Conservation (phyloP, 2,888 invertebrate species). For the Mimachlamys varia region DNA sequence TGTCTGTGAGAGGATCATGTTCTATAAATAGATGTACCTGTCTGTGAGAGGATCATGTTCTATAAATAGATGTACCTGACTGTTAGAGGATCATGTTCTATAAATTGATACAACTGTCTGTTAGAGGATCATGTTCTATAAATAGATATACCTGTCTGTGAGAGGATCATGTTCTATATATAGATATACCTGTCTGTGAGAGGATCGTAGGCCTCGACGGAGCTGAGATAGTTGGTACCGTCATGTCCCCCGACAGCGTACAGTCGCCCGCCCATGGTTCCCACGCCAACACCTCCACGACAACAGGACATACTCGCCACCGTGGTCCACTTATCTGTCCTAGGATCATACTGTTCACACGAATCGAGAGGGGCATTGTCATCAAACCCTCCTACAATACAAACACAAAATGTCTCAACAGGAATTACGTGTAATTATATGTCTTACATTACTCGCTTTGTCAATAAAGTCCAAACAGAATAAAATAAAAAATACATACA, state of each 20-base stretch:
- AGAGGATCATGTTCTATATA: no score
- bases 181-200: slow-evolving; percentile 78
- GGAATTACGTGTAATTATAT: not conserved
- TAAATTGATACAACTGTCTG: no score
- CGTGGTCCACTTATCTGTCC: slow-evolving; percentile 78
- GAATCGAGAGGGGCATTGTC: slow-evolving; percentile 82
- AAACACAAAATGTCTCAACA: not conserved
- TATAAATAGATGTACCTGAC: no score
- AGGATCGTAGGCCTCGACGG: slow-evolving; percentile 83
- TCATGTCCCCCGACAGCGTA: slow-evolving; percentile 83
- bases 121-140: no score
- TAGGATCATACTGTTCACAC: slow-evolving; percentile 81
- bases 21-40: slow-evolving; percentile 71
- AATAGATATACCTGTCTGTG: no score
- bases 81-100: no score
- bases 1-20: no score
- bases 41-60: slow-evolving; percentile 76
- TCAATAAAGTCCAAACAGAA: not conserved
- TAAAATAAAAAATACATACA: slow-evolving; percentile 53
- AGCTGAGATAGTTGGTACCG: slow-evolving; percentile 82
- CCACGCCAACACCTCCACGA: slow-evolving; percentile 81
- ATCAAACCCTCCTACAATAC: slow-evolving; percentile 82
- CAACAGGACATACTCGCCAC: slow-evolving; percentile 79
- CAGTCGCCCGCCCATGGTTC: slow-evolving; percentile 78
- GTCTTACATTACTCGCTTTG: no score